Evolutionary conservation across 2,113 vertebrate genomes (phyloP).

Genomic region (Eptesicus fuscus): DNA sequence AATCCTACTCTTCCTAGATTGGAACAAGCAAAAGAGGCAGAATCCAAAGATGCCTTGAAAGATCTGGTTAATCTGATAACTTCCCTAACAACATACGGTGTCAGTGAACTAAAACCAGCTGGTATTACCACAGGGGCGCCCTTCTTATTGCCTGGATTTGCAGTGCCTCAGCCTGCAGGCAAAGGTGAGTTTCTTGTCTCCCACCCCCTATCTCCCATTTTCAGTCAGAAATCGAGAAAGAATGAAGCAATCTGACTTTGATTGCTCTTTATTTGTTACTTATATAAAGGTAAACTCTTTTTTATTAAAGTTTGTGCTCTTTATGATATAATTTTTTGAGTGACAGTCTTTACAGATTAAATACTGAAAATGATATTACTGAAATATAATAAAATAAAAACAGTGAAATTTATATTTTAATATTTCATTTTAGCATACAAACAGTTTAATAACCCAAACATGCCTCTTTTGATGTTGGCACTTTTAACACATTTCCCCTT

Average conservation of each 20-base stretch:
- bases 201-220: background rate
- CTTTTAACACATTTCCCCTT: background rate
- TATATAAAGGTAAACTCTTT: background rate
- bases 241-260: background rate
- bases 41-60: conserved; percentile 96
- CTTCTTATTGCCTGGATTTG: conserved; percentile 95
- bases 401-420: background rate
- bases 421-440: background rate
- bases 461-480: background rate
- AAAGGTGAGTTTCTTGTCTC: conserved; percentile 86
- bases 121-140: conserved; percentile 95
- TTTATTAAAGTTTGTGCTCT: background rate
- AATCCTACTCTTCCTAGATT: conserved; percentile 82
- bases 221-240: background rate
- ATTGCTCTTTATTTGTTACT: background rate
- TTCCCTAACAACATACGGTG: conserved; percentile 93
- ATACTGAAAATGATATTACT: background rate
- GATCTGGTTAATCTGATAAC: conserved; percentile 97
- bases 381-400: background rate
- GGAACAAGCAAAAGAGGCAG: conserved; percentile 97
- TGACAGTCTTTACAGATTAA: background rate
- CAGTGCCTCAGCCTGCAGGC: conserved; percentile 94
- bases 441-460: background rate
- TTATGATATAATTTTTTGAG: background rate
- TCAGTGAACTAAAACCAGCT: conserved; percentile 94